Conservation (phyloP, 2,797 vertebrate genomes). For the Pipistrellus pygmaeus region DNA sequence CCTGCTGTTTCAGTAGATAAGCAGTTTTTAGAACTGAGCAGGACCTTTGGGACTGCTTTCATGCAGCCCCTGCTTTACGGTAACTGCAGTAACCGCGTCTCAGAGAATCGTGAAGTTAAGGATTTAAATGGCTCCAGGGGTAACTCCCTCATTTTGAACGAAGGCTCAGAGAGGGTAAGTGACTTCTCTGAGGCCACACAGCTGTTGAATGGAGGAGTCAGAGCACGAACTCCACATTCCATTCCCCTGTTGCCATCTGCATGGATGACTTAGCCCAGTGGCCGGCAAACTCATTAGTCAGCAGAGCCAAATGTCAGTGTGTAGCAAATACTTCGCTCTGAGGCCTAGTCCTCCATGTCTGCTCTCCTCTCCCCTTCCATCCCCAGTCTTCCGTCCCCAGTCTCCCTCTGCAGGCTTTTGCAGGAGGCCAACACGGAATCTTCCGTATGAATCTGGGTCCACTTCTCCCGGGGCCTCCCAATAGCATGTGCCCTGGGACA, state of each 20-base stretch:
- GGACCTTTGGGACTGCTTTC: neutral
- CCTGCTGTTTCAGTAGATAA: slow-evolving; percentile 9
- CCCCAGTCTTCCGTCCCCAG: neutral
- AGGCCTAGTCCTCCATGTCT: neutral
- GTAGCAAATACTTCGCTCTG: neutral
- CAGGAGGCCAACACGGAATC: neutral
- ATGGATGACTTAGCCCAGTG: neutral
- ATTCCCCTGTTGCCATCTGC: neutral
- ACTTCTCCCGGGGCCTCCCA: neutral
- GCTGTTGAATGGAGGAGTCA: slow-evolving; percentile 12
- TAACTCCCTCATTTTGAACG: slow-evolving; percentile 17
- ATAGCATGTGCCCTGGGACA: neutral
- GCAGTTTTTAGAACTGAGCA: neutral
- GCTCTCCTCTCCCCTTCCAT: neutral
- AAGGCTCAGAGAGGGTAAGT: neutral
- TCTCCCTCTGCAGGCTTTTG: neutral
- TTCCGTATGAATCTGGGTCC: neutral
- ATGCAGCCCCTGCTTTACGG: neutral
- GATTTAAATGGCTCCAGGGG: neutral
- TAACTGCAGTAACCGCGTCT: neutral
- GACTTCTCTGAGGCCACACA: neutral
- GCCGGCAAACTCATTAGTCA: no score
- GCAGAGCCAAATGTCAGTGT: no score
- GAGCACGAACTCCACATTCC: neutral
- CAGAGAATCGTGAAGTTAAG: neutral